Evolutionary conservation across 2,113 vertebrate genomes (phyloP).

Genomic region (Eurystomus gularis): DNA sequence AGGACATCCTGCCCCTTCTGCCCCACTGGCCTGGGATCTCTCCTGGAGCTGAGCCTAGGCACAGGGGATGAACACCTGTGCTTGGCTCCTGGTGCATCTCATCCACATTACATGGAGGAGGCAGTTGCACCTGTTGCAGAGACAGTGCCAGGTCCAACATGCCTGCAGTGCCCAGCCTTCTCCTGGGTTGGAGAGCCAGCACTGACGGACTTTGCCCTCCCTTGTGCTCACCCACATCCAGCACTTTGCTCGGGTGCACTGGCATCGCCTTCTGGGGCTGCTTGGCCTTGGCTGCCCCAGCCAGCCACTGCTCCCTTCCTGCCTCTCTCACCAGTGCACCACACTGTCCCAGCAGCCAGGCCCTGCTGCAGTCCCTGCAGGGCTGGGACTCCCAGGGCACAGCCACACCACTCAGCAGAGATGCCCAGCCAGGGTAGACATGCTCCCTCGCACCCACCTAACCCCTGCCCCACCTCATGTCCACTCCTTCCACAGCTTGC

Average conservation of each 20-base stretch:
- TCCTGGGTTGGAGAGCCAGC: neutral
- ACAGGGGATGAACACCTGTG: neutral
- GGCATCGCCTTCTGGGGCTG: neutral
- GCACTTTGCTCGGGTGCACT: neutral
- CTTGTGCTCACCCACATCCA: neutral
- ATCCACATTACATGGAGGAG: fast-evolving
- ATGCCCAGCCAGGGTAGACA: fast-evolving
- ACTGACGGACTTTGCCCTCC: neutral
- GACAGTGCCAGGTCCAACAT: neutral
- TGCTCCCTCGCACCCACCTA: neutral
- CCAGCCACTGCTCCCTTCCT: neutral
- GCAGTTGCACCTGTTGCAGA: fast-evolving
- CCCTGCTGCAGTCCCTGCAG: fast-evolving
- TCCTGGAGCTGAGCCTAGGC: neutral
- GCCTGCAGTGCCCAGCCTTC: neutral
- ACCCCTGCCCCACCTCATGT: fast-evolving
- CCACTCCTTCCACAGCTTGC: neutral
- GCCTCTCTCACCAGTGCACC: neutral
- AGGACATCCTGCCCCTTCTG: neutral
- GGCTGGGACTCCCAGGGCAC: neutral
- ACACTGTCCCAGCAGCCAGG: fast-evolving
- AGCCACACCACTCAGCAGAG: neutral
- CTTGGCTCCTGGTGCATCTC: neutral
- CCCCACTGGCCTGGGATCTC: neutral
- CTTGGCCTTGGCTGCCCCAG: neutral